A percentile compares a stretch with the other conserved stretches of the same genome.
Evolutionary conservation across 2,113 vertebrate genomes (phyloP).

Genomic region (Potamarius usumacintae): DNA sequence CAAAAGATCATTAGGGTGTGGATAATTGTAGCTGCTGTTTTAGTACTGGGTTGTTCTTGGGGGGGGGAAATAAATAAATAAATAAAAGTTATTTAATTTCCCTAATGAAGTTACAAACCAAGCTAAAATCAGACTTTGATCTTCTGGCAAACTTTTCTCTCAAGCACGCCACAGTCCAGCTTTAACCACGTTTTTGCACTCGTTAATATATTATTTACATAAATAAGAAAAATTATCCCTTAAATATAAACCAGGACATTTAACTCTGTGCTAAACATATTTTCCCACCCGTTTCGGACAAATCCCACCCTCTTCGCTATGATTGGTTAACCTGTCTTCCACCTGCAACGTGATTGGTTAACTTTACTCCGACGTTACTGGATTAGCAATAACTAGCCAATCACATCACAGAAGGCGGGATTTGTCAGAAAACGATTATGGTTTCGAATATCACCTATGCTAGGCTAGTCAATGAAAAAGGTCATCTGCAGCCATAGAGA

Average conservation of each 20-base stretch:
- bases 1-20: too few relatives aligned
- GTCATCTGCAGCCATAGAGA: background rate
- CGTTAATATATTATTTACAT: too few relatives aligned
- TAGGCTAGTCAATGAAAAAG: background rate
- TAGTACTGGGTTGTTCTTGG: too few relatives aligned
- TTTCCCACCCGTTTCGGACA: background rate
- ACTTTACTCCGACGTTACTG: fast-evolving
- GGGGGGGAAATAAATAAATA: too few relatives aligned
- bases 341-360: background rate
- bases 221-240: background rate
- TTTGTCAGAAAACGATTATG: background rate
- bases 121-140: constrained; percentile 30
- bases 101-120: background rate
- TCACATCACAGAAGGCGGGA: background rate
- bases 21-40: too few relatives aligned
- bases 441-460: background rate
- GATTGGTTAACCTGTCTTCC: background rate
- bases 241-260: background rate
- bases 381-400: background rate
- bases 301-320: background rate
- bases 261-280: background rate
- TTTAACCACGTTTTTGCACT: too few relatives aligned
- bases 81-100: too few relatives aligned
- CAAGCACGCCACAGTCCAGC: background rate
- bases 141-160: background rate